Evolutionary conservation across 2,888 invertebrate species (phyloP).

Genomic region (Morinoia aosen): DNA sequence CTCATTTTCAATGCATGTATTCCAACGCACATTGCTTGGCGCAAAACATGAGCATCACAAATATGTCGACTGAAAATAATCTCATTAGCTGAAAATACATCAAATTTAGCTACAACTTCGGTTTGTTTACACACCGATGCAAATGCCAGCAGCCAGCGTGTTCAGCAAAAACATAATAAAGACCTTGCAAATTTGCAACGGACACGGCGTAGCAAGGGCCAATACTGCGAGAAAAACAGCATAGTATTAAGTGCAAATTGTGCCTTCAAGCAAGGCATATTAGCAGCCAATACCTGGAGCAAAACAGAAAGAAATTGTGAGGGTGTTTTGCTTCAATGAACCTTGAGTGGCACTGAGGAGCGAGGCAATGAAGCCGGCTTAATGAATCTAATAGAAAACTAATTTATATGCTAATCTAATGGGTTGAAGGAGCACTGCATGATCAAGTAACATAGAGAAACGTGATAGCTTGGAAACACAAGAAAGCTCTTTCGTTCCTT

Average conservation of each 20-base stretch:
- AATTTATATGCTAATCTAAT: conserved; percentile 47
- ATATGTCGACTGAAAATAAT: not conserved
- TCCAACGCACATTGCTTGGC: not conserved
- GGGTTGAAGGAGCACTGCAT: not conserved
- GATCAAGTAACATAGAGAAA: not conserved
- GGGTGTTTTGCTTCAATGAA: not conserved
- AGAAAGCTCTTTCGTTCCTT: not conserved
- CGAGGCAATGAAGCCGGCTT: conserved; percentile 16
- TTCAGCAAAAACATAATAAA: not conserved
- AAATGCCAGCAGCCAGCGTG: not conserved
- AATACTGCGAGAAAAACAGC: not conserved
- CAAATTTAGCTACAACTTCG: not conserved
- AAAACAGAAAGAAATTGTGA: not conserved
- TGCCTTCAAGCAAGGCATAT: not conserved
- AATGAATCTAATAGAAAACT: conserved; percentile 38
- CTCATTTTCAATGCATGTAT: not conserved
- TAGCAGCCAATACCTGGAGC: not conserved
- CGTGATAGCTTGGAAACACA: not conserved
- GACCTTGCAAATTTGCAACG: not conserved
- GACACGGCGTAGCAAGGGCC: not conserved
- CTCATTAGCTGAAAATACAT: not conserved
- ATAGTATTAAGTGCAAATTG: not conserved
- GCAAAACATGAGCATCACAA: not conserved
- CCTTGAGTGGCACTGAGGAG: not conserved
- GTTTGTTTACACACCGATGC: not conserved